These are phyloP conservation scores for Dryomyza anilis DNA, from an alignment of 2,888 invertebrate species.

Conservation along the genomic window DNA sequence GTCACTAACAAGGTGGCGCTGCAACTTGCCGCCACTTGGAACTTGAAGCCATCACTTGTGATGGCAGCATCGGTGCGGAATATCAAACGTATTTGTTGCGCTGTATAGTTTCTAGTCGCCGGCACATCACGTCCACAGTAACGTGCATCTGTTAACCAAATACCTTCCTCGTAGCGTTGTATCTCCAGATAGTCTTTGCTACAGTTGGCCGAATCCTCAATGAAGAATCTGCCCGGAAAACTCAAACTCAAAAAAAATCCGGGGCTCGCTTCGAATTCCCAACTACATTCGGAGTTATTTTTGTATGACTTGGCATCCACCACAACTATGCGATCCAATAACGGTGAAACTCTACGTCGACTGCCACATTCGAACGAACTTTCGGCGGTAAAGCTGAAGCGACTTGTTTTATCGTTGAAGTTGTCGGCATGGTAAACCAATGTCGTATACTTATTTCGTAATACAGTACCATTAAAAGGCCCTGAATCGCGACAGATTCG, in stretches of 20 bases:
- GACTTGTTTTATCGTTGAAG: constrained; percentile 32
- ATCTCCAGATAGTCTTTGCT: constrained; percentile 77
- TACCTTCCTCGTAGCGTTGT: constrained; percentile 63
- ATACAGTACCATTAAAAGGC: constrained; percentile 29
- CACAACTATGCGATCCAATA: not conserved
- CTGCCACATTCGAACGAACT: constrained; percentile 67
- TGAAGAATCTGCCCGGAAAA: constrained; percentile 74
- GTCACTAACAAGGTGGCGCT: constrained; percentile 71
- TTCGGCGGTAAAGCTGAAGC: constrained; percentile 36
- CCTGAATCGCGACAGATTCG: constrained; percentile 65
- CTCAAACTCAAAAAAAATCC: constrained; percentile 71
- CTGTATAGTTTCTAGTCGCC: constrained; percentile 66
- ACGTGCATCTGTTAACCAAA: constrained; percentile 63
- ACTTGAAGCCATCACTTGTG: constrained; percentile 75
- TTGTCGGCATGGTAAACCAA: constrained; percentile 71
- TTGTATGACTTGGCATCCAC: constrained; percentile 63
- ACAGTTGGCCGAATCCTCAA: constrained; percentile 74
- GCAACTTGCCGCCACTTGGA: constrained; percentile 71
- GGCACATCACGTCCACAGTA: constrained; percentile 74
- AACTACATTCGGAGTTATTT: constrained; percentile 78
- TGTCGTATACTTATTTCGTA: constrained; percentile 61
- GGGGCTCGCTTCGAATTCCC: constrained; percentile 69
- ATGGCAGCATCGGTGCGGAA: constrained; percentile 72
- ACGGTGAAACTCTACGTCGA: constrained; percentile 33
- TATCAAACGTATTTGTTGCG: constrained; percentile 70